Evolutionary conservation across 2,797 vertebrate species (phyloP).

Genomic region (Leptatherina wallacei): DNA sequence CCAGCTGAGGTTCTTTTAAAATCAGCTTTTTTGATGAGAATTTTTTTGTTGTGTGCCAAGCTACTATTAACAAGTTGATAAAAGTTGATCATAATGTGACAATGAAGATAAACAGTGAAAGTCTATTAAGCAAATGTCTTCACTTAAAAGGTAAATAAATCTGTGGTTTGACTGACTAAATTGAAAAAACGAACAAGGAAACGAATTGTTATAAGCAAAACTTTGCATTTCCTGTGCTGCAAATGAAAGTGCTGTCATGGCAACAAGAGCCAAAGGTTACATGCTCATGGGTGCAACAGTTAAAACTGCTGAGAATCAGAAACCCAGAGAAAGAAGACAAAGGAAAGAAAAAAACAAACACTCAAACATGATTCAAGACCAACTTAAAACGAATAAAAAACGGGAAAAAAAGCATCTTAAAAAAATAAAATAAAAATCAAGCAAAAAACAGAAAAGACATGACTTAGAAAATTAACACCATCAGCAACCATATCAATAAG

Average conservation of each 20-base stretch:
- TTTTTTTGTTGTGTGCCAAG: background rate
- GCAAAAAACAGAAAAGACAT: background rate
- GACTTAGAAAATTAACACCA: conserved; percentile 30
- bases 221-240: conserved; percentile 15
- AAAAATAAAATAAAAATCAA: background rate
- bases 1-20: background rate
- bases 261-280: conserved; percentile 51
- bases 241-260: conserved; percentile 29
- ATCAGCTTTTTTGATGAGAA: background rate
- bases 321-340: background rate
- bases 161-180: background rate
- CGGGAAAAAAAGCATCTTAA: too few relatives aligned
- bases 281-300: conserved; percentile 2
- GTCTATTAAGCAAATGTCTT: background rate
- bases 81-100: background rate
- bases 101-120: background rate
- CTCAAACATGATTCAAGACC: background rate
- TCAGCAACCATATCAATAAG: conserved; percentile 50
- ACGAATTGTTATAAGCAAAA: background rate
- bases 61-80: background rate
- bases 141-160: background rate
- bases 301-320: conserved; percentile 41
- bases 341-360: background rate
- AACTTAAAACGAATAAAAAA: background rate
- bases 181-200: background rate